phyloP scores from a whole-genome alignment of 2,888 invertebrate genomes.

The Nomada flava region DNA sequence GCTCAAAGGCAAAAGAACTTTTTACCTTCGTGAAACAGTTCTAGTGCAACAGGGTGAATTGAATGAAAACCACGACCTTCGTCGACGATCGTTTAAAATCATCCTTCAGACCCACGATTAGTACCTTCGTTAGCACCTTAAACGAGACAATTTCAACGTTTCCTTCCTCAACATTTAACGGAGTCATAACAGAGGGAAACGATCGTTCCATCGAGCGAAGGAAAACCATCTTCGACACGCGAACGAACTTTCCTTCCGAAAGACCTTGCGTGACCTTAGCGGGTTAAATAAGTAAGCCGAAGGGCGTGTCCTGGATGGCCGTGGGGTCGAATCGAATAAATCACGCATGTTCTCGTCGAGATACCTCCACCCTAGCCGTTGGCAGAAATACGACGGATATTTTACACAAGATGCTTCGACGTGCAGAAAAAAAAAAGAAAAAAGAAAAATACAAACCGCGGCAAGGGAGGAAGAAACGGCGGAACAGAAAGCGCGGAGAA shows the following conservation, averaged over 20 bases:
- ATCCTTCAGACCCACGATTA: background rate
- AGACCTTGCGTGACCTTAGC: slow-evolving; percentile 51
- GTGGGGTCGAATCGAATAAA: slow-evolving; percentile 39
- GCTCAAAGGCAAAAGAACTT: too few relatives aligned
- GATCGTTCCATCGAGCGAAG: slow-evolving; percentile 2
- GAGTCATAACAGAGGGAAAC: background rate
- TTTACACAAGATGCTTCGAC: slow-evolving; percentile 18
- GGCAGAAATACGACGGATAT: slow-evolving; percentile 56
- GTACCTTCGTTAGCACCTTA: slow-evolving; percentile 32
- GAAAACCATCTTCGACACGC: slow-evolving; percentile 31
- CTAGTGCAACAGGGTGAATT: slow-evolving; percentile 1
- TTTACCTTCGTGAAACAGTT: too few relatives aligned
- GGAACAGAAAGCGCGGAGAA: background rate
- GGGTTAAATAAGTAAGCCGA: slow-evolving; percentile 42
- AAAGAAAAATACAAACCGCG: background rate
- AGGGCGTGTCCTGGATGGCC: slow-evolving; percentile 41
- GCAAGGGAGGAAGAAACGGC: background rate
- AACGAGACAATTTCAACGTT: slow-evolving; percentile 30
- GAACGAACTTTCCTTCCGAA: slow-evolving; percentile 17
- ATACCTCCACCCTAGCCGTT: slow-evolving; percentile 31
- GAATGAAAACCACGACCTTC: background rate
- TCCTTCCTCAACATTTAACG: background rate
- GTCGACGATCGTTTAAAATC: background rate
- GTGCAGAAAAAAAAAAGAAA: background rate
- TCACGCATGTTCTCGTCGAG: slow-evolving; percentile 51